phyloP scores from a whole-genome alignment of 53 echinoderm and acorn worm genomes.

The Paracentrotus lividus region DNA sequence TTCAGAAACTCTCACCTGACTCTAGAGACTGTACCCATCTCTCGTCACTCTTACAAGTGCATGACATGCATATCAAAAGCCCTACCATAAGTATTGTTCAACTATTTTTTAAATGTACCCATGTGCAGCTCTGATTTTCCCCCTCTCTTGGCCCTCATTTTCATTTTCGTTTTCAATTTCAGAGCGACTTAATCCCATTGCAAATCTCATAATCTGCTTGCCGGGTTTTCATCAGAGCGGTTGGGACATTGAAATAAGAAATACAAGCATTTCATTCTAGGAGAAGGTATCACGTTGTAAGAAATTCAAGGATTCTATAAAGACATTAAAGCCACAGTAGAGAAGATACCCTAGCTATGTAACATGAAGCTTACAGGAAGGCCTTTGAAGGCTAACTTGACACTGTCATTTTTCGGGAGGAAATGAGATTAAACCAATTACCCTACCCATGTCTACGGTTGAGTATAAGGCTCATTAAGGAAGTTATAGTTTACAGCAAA shows the following conservation, averaged over 20 bases:
- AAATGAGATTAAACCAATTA: conserved; percentile 62
- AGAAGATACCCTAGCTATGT: background rate
- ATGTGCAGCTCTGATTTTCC: background rate
- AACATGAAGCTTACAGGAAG: background rate
- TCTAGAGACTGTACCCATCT: background rate
- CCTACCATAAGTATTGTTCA: conserved; percentile 27
- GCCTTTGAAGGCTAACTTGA: conserved; percentile 27
- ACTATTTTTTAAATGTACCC: background rate
- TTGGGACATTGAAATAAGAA: background rate
- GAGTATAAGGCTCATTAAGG: conserved; percentile 49
- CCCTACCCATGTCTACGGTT: background rate
- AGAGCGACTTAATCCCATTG: conserved; percentile 19
- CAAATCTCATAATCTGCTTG: conserved; percentile 45
- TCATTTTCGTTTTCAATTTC: conserved; percentile 12
- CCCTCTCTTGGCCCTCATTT: background rate
- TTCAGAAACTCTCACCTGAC: background rate
- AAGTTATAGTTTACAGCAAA: conserved; percentile 40
- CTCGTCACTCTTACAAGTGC: conserved; percentile 44
- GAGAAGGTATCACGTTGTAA: background rate
- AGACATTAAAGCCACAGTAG: background rate
- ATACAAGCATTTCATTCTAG: conserved; percentile 16
- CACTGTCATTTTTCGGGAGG: conserved; percentile 56
- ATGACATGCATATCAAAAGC: conserved; percentile 44
- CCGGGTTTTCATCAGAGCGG: conserved; percentile 14
- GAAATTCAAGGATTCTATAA: background rate